Evolutionary conservation across 2,113 vertebrate species (phyloP), one percentile per base, ranked within the genome.

Genomic region (Seriola quinqueradiata): DNA sequence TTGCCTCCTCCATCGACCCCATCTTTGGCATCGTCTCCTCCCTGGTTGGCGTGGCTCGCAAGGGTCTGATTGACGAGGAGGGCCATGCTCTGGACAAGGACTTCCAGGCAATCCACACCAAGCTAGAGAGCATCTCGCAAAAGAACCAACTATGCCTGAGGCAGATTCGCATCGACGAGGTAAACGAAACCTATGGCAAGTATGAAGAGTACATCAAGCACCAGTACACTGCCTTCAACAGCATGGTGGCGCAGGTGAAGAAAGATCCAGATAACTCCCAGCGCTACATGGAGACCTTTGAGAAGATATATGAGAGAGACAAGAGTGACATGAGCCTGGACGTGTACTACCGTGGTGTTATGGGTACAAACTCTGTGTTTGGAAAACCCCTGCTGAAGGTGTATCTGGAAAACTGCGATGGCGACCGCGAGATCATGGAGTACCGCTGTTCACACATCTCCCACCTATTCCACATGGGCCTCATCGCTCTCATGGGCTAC

Each of bases 201-300:
- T 93, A 96, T 8, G 95, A 96, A 71, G 94, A 96, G 82, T 92
- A 86, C 87, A 95, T 96, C 80, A 95, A 95, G 85, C 94, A 96
- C 87, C 95, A 96, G 82, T 96, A 96, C n/a, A 1, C 2, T 0
- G 93, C 94, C 48, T 95, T 96, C 69, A 93, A 86, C 85, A 55
- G 0, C 55, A 96, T 96, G 95, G 89, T 96, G 86, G 84, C 85
- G 0, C 40, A 67, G 25, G 78, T 94, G 23, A 95, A 91, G 86
- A 91, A 84, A 50, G 87, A 95, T 61, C 95, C 94, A 0, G 90
- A 89, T 2, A 75, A 87, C 2, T 36, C 75, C 2, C 1, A 21
- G 0, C 42, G 3, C 0, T 32, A 93, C 92, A 95, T 95, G 94
- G 2, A 70, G 0, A 68, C 14, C 5, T 96, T 94, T 83, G 89